These are phyloP conservation scores for Limnephilus rhombicus DNA, from an alignment of 2,888 invertebrate species.

Conservation along the genomic window DNA sequence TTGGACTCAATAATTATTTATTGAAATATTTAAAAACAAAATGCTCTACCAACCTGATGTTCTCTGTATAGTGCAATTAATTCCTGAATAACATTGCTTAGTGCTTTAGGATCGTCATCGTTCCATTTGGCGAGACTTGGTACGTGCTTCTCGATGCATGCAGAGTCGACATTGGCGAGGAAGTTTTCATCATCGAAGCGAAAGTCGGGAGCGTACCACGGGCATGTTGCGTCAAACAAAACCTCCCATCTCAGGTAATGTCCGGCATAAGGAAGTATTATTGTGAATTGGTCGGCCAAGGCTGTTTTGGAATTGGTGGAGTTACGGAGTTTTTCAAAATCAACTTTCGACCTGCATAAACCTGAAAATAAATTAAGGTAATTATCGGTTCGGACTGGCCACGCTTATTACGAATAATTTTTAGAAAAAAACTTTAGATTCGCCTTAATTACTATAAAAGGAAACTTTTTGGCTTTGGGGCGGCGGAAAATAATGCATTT, in stretches of 20 bases:
- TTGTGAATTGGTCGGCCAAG: slow-evolving; percentile 77
- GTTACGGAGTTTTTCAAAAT: slow-evolving; percentile 74
- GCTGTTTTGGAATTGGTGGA: slow-evolving; percentile 70
- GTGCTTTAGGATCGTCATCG: slow-evolving; percentile 77
- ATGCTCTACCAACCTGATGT: slow-evolving; percentile 77
- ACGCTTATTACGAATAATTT: too few species aligned
- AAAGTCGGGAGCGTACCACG: slow-evolving; percentile 86
- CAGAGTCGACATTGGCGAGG: slow-evolving; percentile 78
- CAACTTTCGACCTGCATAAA: slow-evolving; percentile 75
- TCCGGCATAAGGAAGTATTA: slow-evolving; percentile 84
- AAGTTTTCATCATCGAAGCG: slow-evolving; percentile 85
- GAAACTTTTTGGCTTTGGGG: too few species aligned
- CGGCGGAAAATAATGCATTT: too few species aligned
- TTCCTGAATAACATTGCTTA: slow-evolving; percentile 81
- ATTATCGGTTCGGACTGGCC: too few species aligned
- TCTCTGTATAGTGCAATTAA: slow-evolving; percentile 80
- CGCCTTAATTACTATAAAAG: too few species aligned
- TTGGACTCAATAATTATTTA: not conserved
- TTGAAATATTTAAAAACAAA: not conserved
- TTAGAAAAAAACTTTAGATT: too few species aligned
- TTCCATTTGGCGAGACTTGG: slow-evolving; percentile 83
- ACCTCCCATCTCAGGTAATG: slow-evolving; percentile 83
- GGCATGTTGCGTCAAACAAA: slow-evolving; percentile 80
- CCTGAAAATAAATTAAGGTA: slow-evolving; percentile 71
- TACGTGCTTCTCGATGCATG: slow-evolving; percentile 76